Evolutionary conservation across 1,140 invertebrate genomes (phyloP), one percentile per base, ranked within the genome.

Genomic region (Brachionus angularis): DNA sequence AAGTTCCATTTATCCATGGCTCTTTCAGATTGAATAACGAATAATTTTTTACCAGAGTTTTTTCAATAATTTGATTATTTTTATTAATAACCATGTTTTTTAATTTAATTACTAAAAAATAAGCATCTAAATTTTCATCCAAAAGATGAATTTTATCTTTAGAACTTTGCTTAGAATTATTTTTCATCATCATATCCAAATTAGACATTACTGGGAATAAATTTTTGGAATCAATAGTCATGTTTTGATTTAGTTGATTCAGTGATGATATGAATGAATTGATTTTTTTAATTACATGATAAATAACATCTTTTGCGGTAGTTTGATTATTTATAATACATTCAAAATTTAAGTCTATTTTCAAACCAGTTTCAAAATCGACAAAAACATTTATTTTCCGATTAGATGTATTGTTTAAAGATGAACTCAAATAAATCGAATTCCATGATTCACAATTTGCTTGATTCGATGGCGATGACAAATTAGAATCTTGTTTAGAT

Each of bases 281-380:
- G 21, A 67, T 46, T 49, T 50, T 46, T 21, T 50, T 46, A 31
- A 46, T 42, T 42, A 67, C 36, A 10, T 67, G 62, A 50, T 33
- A 46, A 16, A 67, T 47, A 14, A 67, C 5, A 67, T 67, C 62
- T 8, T 67, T 67, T n/a, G 27, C 33, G 1, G 62, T 67, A 2
- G 42, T 67, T 67, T 50, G 42, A 67, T 42, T 33, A 34, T 31
- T 67, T 14, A 67, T 47, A 3, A 42, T 67, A 33, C 62, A 67
- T 18, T 67, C 62, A 67, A 67, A 67, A 23, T 50, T 47, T 18
- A 67, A 33, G 36, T 50, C 62, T 18, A 67, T 67, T 31, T 67
- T 67, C 16, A 67, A 36, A 21, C 47, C 62, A 14, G 62, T 67
- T 4, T 67, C 62, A 47, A 67, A 67, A 50, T 67, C 62, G 1